Conservation (phyloP, 2,113 vertebrate genomes). For the Elephantulus edwardii region DNA sequence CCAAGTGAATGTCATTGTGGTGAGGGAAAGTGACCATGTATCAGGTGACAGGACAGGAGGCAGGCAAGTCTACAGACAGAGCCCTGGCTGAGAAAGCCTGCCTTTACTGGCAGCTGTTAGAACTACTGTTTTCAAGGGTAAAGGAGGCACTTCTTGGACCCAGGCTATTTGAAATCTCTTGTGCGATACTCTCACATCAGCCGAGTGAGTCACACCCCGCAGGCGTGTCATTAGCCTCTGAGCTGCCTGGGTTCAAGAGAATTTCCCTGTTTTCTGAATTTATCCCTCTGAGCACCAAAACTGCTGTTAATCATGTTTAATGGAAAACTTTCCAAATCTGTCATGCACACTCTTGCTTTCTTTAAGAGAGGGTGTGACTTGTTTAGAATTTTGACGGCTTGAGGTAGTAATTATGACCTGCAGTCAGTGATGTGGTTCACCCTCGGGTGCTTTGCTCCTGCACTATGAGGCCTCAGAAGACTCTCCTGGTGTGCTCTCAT, state of each 20-base stretch:
- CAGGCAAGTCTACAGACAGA: background rate
- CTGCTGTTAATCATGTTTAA: background rate
- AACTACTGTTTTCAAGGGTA: background rate
- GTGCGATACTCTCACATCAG: background rate
- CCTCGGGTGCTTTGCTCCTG: background rate
- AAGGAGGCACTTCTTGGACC: background rate
- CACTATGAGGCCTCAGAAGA: background rate
- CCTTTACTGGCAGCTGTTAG: background rate
- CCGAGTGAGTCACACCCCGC: background rate
- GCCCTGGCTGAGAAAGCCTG: background rate
- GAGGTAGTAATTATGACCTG: background rate
- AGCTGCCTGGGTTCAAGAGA: background rate
- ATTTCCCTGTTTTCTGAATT: slow-evolving; percentile 24
- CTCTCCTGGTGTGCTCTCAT: background rate
- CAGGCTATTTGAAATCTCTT: background rate
- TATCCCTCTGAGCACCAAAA: slow-evolving; percentile 61
- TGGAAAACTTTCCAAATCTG: slow-evolving; percentile 28
- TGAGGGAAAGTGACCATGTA: background rate
- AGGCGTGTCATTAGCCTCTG: background rate
- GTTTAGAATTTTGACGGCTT: background rate
- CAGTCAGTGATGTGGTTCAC: background rate
- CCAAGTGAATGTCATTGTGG: background rate
- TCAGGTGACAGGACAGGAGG: background rate
- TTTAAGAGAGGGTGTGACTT: background rate
- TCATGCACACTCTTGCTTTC: background rate